Evolutionary conservation across 2,888 invertebrate species (phyloP).

Genomic region (Lycia hirtaria): DNA sequence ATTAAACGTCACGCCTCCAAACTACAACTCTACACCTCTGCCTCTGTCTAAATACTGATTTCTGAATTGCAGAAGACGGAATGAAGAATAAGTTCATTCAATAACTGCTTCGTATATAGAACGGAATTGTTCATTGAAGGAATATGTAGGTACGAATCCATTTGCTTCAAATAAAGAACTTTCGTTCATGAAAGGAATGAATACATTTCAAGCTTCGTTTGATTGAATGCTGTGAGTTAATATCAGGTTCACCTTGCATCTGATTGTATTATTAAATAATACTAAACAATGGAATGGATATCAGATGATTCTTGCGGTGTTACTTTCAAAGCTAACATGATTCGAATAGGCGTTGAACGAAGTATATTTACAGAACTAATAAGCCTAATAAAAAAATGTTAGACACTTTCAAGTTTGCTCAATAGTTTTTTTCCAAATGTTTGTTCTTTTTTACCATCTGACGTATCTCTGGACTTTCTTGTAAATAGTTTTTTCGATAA

Average conservation of each 20-base stretch:
- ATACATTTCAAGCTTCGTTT: too few relatives aligned
- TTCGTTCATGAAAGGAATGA: too few relatives aligned
- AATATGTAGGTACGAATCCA: neutral
- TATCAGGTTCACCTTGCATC: too few relatives aligned
- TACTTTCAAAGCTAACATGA: neutral
- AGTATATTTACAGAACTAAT: neutral
- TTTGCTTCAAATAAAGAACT: too few relatives aligned
- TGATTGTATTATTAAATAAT: neutral
- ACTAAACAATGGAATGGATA: neutral
- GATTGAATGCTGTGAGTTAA: too few relatives aligned
- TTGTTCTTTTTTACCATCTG: neutral
- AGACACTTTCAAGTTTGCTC: neutral
- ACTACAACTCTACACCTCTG: too few relatives aligned
- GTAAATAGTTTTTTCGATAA: constrained; percentile 5
- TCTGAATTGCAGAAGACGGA: too few relatives aligned
- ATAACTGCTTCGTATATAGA: neutral
- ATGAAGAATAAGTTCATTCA: neutral
- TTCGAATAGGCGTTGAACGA: neutral
- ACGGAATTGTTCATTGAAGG: neutral
- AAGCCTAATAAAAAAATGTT: neutral
- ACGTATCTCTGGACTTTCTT: neutral
- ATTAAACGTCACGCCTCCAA: too few relatives aligned
- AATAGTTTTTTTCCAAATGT: neutral
- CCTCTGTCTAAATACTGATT: too few relatives aligned
- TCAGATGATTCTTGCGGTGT: neutral